Evolutionary conservation across 2,888 invertebrate species (phyloP).

Genomic region (Oscheius sp.): DNA sequence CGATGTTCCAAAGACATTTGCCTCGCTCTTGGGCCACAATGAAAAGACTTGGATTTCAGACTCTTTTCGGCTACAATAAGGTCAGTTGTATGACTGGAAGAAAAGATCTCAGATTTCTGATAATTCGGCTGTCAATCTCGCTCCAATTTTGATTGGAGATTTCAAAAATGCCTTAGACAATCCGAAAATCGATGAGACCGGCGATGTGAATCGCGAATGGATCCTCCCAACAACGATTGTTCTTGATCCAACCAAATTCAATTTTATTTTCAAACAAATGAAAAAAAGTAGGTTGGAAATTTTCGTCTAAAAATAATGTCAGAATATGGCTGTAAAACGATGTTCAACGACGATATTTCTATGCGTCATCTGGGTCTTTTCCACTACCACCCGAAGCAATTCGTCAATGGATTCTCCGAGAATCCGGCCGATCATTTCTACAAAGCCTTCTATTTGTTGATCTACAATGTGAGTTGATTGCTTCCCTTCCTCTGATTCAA

Average conservation of each 20-base stretch:
- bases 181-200: slow-evolving; percentile 35
- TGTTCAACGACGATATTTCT: slow-evolving; percentile 62
- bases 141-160: slow-evolving; percentile 81
- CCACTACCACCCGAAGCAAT: slow-evolving; percentile 52
- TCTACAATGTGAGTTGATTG: slow-evolving; percentile 34
- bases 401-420: slow-evolving; percentile 66
- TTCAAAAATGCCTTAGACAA: slow-evolving; percentile 35
- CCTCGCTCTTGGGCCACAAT: slow-evolving; percentile 75
- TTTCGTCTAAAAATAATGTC: background rate
- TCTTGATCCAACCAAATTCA: slow-evolving; percentile 47
- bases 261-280: slow-evolving; percentile 62
- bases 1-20: slow-evolving; percentile 62
- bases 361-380: slow-evolving; percentile 50
- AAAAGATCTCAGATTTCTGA: slow-evolving; percentile 76
- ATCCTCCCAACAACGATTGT: slow-evolving; percentile 38
- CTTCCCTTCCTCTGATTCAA: background rate
- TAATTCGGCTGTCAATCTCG: slow-evolving; percentile 89
- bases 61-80: slow-evolving; percentile 88
- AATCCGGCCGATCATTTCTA: slow-evolving; percentile 71
- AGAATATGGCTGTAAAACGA: slow-evolving; percentile 50
- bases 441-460: slow-evolving; percentile 64
- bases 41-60: slow-evolving; percentile 78
- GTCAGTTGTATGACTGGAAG: slow-evolving; percentile 74
- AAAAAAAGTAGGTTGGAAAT: slow-evolving; percentile 29
- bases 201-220: slow-evolving; percentile 48